Conservation (phyloP, 1,140 invertebrate genomes). For the Pogonus chalceus region DNA sequence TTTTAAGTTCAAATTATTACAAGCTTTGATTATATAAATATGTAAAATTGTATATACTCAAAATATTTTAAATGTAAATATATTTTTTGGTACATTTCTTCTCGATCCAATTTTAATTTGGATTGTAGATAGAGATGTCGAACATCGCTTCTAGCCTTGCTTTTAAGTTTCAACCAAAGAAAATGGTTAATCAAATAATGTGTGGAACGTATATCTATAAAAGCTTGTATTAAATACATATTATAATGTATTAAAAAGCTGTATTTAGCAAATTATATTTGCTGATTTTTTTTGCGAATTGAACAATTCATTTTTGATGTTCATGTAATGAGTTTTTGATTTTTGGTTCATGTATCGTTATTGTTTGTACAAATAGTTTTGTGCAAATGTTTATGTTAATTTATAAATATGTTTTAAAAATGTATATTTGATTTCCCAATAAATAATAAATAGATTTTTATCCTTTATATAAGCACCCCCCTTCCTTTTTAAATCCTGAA, state of each 20-base stretch:
- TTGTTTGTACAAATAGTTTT: background rate
- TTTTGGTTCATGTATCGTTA: background rate
- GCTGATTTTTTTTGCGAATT: background rate
- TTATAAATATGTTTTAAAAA: too few relatives aligned
- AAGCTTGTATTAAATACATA: background rate
- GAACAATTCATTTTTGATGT: constrained; percentile 3
- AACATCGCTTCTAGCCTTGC: too few relatives aligned
- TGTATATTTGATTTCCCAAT: too few relatives aligned
- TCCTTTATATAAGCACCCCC: too few relatives aligned
- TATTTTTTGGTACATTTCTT: background rate
- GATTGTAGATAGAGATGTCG: background rate
- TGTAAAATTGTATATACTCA: background rate
- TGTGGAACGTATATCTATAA: background rate
- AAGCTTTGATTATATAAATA: background rate
- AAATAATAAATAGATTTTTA: too few relatives aligned
- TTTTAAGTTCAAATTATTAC: too few relatives aligned
- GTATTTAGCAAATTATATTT: too few relatives aligned
- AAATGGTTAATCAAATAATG: background rate
- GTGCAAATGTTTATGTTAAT: background rate
- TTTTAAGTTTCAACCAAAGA: too few relatives aligned
- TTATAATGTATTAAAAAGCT: background rate
- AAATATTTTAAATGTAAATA: background rate
- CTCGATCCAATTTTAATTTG: background rate
- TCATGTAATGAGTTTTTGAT: background rate
- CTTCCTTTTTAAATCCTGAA: too few relatives aligned